phyloP scores from a whole-genome alignment of 2,888 invertebrate species.

The Eulithis testata region DNA sequence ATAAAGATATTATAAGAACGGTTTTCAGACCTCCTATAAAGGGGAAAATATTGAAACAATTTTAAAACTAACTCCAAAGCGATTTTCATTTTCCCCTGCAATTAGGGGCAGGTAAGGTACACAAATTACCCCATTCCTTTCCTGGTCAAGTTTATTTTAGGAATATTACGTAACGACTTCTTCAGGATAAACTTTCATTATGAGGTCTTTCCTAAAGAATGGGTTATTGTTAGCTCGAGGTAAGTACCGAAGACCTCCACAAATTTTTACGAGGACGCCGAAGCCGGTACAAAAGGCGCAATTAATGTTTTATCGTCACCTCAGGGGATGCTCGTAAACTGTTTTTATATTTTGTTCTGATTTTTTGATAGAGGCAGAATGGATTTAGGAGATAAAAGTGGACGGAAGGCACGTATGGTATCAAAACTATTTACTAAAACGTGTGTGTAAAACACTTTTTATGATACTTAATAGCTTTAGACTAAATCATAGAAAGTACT shows the following conservation, averaged over 20 bases:
- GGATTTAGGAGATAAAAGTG: conserved; percentile 7
- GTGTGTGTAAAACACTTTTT: no score
- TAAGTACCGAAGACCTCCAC: conserved; percentile 42
- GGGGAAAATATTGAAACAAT: no score
- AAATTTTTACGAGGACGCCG: conserved; percentile 48
- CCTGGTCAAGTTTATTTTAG: conserved; percentile 3
- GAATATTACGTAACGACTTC: conserved; percentile 19
- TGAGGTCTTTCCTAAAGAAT: conserved; percentile 25
- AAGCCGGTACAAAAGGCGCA: conserved; percentile 48
- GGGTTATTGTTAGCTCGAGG: conserved; percentile 37
- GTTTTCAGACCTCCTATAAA: no score
- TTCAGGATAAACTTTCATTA: conserved; percentile 23
- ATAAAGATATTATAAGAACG: no score
- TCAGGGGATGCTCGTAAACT: conserved; percentile 46
- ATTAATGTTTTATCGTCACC: conserved; percentile 52
- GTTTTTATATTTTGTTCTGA: conserved; percentile 39
- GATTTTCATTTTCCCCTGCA: no score
- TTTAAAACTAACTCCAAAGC: no score
- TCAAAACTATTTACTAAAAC: no score
- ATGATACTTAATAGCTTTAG: no score
- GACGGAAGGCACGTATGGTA: background rate
- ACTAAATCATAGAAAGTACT: no score
- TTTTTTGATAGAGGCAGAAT: conserved; percentile 33
- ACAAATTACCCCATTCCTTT: background rate
- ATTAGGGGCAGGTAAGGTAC: background rate